These are phyloP conservation scores for Drosophila varians DNA, from an alignment of 1,140 invertebrate genomes.

Conservation along the genomic window DNA sequence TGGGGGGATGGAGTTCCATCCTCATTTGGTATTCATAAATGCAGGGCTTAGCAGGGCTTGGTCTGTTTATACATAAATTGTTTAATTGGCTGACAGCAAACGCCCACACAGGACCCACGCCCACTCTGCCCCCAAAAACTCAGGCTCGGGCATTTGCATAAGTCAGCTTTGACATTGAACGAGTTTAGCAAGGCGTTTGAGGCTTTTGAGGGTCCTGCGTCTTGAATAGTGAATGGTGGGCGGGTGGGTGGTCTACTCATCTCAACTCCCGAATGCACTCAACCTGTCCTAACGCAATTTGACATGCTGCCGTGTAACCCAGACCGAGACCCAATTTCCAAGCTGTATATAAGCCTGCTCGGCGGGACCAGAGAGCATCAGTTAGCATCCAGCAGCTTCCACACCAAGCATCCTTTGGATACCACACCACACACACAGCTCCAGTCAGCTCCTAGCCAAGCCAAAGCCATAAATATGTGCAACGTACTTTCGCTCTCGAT, in stretches of 20 bases:
- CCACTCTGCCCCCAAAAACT: background rate
- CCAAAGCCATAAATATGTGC: slow-evolving; percentile 33
- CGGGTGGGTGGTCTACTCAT: background rate
- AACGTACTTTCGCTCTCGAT: slow-evolving; percentile 38
- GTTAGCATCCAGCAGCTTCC: slow-evolving; percentile 31
- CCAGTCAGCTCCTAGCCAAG: background rate
- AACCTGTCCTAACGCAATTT: slow-evolving; percentile 63
- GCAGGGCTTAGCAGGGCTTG: slow-evolving; percentile 56
- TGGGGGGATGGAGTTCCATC: background rate
- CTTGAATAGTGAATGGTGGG: background rate
- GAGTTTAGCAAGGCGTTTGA: slow-evolving; percentile 61
- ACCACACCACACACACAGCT: background rate
- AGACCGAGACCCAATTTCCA: slow-evolving; percentile 11
- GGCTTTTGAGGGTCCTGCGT: background rate
- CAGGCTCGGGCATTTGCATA: slow-evolving; percentile 71
- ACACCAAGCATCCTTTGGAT: background rate
- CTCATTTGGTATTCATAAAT: slow-evolving; percentile 80
- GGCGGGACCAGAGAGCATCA: slow-evolving; percentile 38
- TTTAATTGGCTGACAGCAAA: slow-evolving; percentile 73
- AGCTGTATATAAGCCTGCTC: slow-evolving; percentile 62
- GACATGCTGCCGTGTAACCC: slow-evolving; percentile 6
- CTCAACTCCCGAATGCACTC: slow-evolving; percentile 62
- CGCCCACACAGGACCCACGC: slow-evolving; percentile 4
- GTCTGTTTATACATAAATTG: slow-evolving; percentile 70
- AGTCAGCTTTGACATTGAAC: slow-evolving; percentile 79